Conservation (phyloP, 2,797 vertebrate genomes). For the Periparus ater region DNA sequence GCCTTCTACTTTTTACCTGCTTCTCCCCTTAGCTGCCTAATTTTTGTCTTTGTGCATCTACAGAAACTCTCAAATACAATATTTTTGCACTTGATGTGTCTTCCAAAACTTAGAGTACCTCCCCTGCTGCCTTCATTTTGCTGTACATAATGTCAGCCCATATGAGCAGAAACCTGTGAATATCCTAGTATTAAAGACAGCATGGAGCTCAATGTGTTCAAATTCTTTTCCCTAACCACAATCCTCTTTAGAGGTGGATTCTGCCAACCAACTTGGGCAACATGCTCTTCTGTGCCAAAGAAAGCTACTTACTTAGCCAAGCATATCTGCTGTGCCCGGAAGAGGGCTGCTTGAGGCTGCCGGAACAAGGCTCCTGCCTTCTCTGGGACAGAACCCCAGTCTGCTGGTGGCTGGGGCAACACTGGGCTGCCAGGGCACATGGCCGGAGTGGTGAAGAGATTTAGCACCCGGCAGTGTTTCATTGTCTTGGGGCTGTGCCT, state of each 20-base stretch:
- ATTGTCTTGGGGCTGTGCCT: accelerated
- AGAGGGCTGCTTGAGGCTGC: background rate
- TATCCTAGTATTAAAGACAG: background rate
- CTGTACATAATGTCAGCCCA: background rate
- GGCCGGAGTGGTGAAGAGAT: background rate
- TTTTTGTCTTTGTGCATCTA: background rate
- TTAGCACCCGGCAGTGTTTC: background rate
- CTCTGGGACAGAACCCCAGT: background rate
- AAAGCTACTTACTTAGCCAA: conserved; percentile 1
- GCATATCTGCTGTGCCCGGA: conserved; percentile 27
- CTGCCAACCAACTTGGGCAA: background rate
- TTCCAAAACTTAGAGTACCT: background rate
- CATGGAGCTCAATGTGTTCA: background rate
- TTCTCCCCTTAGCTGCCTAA: background rate
- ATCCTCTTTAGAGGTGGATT: background rate
- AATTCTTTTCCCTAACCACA: conserved; percentile 45
- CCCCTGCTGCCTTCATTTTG: background rate
- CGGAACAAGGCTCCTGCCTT: background rate
- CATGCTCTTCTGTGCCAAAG: background rate
- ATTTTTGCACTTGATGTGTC: background rate
- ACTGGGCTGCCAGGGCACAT: background rate
- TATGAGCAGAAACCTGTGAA: background rate
- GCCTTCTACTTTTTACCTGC: background rate
- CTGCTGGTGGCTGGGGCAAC: background rate
- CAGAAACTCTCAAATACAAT: background rate